A percentile compares a stretch with the other conserved stretches of the same genome.
These are phyloP conservation scores for Zaprionus africanus DNA, from an alignment of 1,140 invertebrate genomes.

Conservation along the genomic window DNA sequence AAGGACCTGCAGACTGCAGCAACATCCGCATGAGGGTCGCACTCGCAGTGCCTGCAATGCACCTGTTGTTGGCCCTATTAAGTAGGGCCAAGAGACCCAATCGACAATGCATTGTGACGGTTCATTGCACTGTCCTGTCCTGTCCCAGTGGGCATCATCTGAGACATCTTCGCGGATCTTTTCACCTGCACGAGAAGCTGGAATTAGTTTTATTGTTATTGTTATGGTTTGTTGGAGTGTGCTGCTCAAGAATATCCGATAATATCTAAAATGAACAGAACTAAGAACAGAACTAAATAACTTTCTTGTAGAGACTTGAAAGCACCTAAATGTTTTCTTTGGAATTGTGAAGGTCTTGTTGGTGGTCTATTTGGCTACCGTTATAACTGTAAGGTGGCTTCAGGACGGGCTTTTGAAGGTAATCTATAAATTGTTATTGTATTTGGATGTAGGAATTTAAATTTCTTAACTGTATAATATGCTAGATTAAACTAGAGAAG, in stretches of 20 bases:
- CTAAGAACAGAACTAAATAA: background rate
- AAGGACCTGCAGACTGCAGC: slow-evolving; percentile 23
- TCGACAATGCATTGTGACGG: slow-evolving; percentile 12
- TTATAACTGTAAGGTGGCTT: no score
- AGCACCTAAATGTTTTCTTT: background rate
- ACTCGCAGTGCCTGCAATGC: slow-evolving; percentile 14
- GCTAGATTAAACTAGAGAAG: no score
- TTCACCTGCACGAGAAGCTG: slow-evolving; percentile 1
- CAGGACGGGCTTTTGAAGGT: no score
- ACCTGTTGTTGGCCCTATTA: slow-evolving; percentile 53
- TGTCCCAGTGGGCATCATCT: slow-evolving; percentile 13
- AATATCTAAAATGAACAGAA: background rate
- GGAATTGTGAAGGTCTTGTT: background rate
- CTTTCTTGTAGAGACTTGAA: no score
- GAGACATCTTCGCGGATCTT: background rate
- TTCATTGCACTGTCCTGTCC: slow-evolving; percentile 13
- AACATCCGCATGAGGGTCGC: slow-evolving; percentile 39
- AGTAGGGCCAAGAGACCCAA: slow-evolving; percentile 16
- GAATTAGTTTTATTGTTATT: slow-evolving; percentile 7
- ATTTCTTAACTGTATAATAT: no score
- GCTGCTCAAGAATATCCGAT: background rate
- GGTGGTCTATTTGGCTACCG: no score
- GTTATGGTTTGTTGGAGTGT: background rate
- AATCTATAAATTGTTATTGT: no score
- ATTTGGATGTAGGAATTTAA: no score